Conservation (phyloP, 2,888 invertebrate genomes). For the Amphiduros pacificus region DNA sequence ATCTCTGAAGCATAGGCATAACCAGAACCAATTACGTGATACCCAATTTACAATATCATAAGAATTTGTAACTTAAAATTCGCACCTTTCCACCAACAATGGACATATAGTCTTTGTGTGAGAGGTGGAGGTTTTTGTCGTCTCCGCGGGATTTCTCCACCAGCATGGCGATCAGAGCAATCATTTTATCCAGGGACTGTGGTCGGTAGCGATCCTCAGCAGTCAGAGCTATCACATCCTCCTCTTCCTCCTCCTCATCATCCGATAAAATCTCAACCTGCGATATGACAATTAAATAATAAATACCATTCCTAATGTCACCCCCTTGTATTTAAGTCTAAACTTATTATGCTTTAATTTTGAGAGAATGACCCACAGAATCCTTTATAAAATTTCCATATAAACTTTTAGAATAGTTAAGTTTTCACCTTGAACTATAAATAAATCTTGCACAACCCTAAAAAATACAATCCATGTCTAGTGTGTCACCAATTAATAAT, state of each 20-base stretch:
- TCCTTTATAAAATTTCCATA: not conserved
- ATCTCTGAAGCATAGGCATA: too few relatives aligned
- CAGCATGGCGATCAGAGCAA: slow-evolving; percentile 82
- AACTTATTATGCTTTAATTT: not conserved
- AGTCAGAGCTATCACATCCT: slow-evolving; percentile 70
- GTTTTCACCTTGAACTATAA: too few relatives aligned
- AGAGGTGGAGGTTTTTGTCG: slow-evolving; percentile 72
- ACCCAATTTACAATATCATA: too few relatives aligned
- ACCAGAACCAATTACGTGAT: too few relatives aligned
- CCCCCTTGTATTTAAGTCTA: not conserved
- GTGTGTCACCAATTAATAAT: too few relatives aligned
- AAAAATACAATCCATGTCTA: too few relatives aligned
- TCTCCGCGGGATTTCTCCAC: slow-evolving; percentile 81
- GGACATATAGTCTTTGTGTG: slow-evolving; percentile 78
- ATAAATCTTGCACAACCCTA: too few relatives aligned
- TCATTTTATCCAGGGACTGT: slow-evolving; percentile 93
- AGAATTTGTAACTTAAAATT: not conserved
- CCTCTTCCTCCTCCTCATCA: slow-evolving; percentile 65
- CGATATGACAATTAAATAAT: not conserved
- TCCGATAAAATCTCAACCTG: slow-evolving; percentile 71
- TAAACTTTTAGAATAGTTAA: too few relatives aligned
- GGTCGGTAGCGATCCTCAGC: slow-evolving; percentile 78
- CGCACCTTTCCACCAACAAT: slow-evolving; percentile 82
- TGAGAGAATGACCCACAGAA: too few relatives aligned
- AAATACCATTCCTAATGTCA: too few relatives aligned